Evolutionary conservation across 1,140 invertebrate genomes (phyloP), one percentile per base, ranked within the genome.

Genomic region (Drosophila parvula): DNA sequence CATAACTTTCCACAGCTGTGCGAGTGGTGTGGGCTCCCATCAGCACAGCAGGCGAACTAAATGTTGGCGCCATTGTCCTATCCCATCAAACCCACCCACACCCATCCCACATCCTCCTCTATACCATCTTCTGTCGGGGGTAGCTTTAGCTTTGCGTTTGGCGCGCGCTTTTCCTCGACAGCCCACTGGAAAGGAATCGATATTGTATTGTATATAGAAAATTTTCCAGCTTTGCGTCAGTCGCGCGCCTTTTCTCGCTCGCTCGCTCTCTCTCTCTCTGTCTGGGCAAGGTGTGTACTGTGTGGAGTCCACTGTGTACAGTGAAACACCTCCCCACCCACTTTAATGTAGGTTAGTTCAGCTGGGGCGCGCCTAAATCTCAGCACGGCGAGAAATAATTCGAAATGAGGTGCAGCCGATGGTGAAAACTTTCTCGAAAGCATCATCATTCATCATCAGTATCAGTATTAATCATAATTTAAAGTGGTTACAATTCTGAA

Each of bases 261-360:
- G 16, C n/a, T 22, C 16, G 16, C 32, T 22, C 30, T 62, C 45
- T 45, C 47, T 67, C 48, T 43, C 44, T 16, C 45, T 56, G 73
- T 75, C 73, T 70, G 65, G 61, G 65, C 47, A 69, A 69, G 65
- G 68, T 71, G 68, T 70, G 65, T 70, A 44, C 51, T 67, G 34
- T 30, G 16, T 41, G 12, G 59, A 64, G 27, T 64, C 41, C 27
- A 32, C 40, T 22, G 58, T 61, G 56, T 60, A 65, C 55, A 41
- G 56, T 48, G 32, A 14, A 30, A 30, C 44, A 47, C 48, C 38
- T 18, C 47, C 63, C 38, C 43, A 74, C 36, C 81, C 59, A 80
- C 71, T 80, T 76, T 88, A 88, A 88, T 88, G 83, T 88, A 88
- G 83, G 83, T 88, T 88, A 88, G 83, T 88, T 88, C 79, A 70